Evolutionary conservation across 1,140 invertebrate species (phyloP).

Genomic region (Phymastichus coffea): DNA sequence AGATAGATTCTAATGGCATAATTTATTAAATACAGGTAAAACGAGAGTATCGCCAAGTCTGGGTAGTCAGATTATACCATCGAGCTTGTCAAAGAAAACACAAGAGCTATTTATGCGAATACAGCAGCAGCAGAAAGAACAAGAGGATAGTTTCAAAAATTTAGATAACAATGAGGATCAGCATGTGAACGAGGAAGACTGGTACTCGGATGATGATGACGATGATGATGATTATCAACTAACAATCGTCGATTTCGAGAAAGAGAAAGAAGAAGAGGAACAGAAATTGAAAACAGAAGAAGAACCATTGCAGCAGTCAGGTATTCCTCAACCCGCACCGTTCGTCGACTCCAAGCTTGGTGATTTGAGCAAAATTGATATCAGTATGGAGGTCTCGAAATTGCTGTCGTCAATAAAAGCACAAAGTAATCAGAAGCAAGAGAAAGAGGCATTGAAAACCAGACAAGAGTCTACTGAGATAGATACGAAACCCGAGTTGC

Average conservation of each 20-base stretch:
- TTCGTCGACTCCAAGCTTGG: constrained; percentile 67
- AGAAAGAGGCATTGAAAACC: constrained; percentile 1
- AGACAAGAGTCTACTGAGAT: constrained; percentile 23
- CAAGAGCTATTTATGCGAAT: constrained; percentile 69
- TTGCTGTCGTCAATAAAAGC: constrained; percentile 65
- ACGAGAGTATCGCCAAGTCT: constrained; percentile 7
- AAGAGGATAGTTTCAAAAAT: constrained; percentile 52
- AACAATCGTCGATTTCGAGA: constrained; percentile 52
- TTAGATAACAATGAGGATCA: constrained; percentile 58
- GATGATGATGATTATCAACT: constrained; percentile 47
- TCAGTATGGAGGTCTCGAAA: constrained; percentile 71
- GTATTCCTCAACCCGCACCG: constrained; percentile 49
- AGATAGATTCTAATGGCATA: background rate
- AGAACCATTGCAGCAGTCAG: constrained; percentile 22
- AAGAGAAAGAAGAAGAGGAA: constrained; percentile 33
- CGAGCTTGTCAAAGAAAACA: constrained; percentile 67
- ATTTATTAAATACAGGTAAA: no score
- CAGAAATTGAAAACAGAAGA: constrained; percentile 24
- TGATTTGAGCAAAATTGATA: constrained; percentile 73
- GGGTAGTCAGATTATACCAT: constrained; percentile 43
- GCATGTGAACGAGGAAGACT: constrained; percentile 70
- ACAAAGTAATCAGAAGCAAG: constrained; percentile 40
- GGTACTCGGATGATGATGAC: constrained; percentile 63
- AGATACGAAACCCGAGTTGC: constrained; percentile 23
- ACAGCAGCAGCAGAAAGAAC: constrained; percentile 66